Evolutionary conservation across 1,140 invertebrate species (phyloP).

Genomic region (Heliconius nattereri): DNA sequence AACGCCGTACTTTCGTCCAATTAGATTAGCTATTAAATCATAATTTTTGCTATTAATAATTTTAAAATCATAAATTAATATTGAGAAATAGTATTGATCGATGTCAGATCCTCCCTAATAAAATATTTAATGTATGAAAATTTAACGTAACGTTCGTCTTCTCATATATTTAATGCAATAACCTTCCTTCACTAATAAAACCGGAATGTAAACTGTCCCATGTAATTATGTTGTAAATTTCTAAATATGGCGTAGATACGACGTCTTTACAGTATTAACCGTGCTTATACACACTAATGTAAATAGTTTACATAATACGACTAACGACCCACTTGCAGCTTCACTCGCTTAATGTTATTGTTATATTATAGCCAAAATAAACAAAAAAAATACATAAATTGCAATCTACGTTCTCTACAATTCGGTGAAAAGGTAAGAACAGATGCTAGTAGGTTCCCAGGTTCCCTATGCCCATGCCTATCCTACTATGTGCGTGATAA

Average conservation of each 20-base stretch:
- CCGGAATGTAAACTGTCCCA: constrained; percentile 1
- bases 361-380: no score
- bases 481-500: no score
- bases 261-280: background rate
- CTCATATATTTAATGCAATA: background rate
- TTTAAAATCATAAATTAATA: no score
- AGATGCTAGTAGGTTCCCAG: no score
- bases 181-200: constrained; percentile 24
- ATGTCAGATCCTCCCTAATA: background rate
- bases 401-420: no score
- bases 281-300: background rate
- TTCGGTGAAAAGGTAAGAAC: no score
- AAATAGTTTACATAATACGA: background rate
- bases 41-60: no score
- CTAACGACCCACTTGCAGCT: no score
- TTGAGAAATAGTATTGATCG: background rate
- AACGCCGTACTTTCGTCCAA: background rate
- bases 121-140: background rate
- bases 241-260: background rate
- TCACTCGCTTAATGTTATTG: no score
- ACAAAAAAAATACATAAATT: no score
- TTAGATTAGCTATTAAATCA: no score
- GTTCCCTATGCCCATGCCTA: no score
- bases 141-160: background rate
- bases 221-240: constrained; percentile 19